Conservation (phyloP, 2,888 invertebrate species). For the Spodoptera picta region DNA sequence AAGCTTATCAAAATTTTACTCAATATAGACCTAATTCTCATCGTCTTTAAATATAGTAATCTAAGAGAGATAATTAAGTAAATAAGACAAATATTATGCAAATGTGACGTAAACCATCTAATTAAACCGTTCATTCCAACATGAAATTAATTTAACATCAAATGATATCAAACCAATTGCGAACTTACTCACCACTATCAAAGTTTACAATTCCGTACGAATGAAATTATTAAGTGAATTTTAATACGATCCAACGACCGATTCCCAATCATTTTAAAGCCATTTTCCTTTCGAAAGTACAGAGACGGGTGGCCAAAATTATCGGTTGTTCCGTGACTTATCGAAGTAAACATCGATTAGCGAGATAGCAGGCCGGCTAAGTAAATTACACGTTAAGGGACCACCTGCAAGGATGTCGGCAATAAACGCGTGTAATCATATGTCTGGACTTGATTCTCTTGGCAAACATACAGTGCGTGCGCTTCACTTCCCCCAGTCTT, state of each 20-base stretch:
- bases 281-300: conserved; percentile 38
- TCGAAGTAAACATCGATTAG: conserved; percentile 74
- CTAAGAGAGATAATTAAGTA: too few relatives aligned
- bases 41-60: too few relatives aligned
- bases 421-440: conserved; percentile 48
- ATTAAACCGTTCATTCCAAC: too few relatives aligned
- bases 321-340: conserved; percentile 70
- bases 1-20: too few relatives aligned
- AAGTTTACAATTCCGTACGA: too few relatives aligned
- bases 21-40: too few relatives aligned
- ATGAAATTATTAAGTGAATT: conserved; percentile 1
- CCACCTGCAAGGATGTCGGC: conserved; percentile 64
- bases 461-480: conserved; percentile 43
- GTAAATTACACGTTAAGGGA: conserved; percentile 66
- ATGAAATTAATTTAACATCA: too few relatives aligned
- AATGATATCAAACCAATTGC: too few relatives aligned
- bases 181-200: too few relatives aligned
- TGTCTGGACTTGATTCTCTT: conserved; percentile 37
- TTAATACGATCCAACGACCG: background rate
- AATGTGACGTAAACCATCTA: too few relatives aligned
- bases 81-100: too few relatives aligned
- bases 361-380: conserved; percentile 59
- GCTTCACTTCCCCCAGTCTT: conserved; percentile 21
- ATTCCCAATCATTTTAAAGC: conserved; percentile 25
- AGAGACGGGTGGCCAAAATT: conserved; percentile 57